These are phyloP conservation scores for Diprion similis DNA, from an alignment of 1,140 invertebrate genomes.

Conservation along the genomic window DNA sequence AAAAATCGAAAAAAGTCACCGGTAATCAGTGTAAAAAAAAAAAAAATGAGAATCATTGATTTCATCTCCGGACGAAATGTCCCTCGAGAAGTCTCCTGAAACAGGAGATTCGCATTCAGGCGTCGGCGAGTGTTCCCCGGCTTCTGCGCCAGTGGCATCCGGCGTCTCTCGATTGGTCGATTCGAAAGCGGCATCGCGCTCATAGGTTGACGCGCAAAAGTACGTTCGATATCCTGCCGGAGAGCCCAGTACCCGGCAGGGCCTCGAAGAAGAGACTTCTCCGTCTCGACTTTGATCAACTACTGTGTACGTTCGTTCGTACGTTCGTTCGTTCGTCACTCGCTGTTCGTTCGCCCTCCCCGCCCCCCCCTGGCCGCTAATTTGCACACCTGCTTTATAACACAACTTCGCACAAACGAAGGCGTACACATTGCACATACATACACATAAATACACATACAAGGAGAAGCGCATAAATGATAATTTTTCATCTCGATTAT, in stretches of 20 bases:
- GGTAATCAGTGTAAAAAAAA: no score
- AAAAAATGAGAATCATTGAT: no score
- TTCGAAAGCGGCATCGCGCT: conserved; percentile 34
- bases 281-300: neutral
- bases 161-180: conserved; percentile 40
- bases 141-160: conserved; percentile 33
- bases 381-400: neutral
- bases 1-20: no score
- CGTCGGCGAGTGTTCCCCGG: neutral
- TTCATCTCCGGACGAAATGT: no score
- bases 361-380: neutral
- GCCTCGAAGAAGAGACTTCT: conserved; percentile 36
- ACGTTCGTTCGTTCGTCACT: neutral
- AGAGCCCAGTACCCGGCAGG: conserved; percentile 57
- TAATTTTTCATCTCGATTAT: conserved; percentile 9
- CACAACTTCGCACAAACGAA: neutral
- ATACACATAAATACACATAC: neutral
- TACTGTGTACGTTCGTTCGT: neutral
- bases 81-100: no score
- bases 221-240: conserved; percentile 58
- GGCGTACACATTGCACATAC: no score
- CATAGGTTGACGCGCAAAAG: conserved; percentile 48
- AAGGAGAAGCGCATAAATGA: conserved; percentile 26
- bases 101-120: neutral
- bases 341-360: neutral